A percentile compares a stretch with the other conserved stretches of the same genome.
Conservation (phyloP, 1,140 invertebrate species). For the Drosophila ambigua region DNA sequence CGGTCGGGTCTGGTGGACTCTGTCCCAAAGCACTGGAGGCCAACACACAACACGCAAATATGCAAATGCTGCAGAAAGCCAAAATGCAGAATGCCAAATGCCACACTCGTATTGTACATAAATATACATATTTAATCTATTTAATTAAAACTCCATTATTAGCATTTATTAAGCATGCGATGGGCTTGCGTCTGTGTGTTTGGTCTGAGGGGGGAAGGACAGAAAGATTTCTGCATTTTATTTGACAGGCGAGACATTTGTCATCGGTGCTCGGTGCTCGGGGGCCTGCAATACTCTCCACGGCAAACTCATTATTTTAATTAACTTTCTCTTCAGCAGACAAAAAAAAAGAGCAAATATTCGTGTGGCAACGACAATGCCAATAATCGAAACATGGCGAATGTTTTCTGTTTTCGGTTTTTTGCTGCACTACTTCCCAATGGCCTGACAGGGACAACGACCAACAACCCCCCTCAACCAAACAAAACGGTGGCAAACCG, state of each 20-base stretch:
- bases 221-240: constrained; percentile 15
- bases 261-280: constrained; percentile 33
- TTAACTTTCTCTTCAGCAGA: constrained; percentile 82
- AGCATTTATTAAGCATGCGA: constrained; percentile 66
- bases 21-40: constrained; percentile 26
- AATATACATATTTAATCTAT: constrained; percentile 44
- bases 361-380: constrained; percentile 54
- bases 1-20: not conserved
- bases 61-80: constrained; percentile 61
- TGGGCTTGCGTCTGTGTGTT: constrained; percentile 12
- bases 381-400: constrained; percentile 35
- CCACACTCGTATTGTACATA: constrained; percentile 17
- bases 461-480: too few relatives aligned
- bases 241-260: constrained; percentile 71
- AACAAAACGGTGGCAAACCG: too few relatives aligned
- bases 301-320: constrained; percentile 83
- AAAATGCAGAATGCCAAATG: constrained; percentile 59
- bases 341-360: constrained; percentile 32
- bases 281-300: constrained; percentile 50
- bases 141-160: constrained; percentile 81
- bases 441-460: too few relatives aligned
- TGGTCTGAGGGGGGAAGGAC: not conserved
- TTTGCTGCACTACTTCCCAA: constrained; percentile 24
- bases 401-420: not conserved
- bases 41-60: constrained; percentile 48